phyloP scores from a whole-genome alignment of 92 coral and sea anemone genomes.

The Phymanthus crucifer region DNA sequence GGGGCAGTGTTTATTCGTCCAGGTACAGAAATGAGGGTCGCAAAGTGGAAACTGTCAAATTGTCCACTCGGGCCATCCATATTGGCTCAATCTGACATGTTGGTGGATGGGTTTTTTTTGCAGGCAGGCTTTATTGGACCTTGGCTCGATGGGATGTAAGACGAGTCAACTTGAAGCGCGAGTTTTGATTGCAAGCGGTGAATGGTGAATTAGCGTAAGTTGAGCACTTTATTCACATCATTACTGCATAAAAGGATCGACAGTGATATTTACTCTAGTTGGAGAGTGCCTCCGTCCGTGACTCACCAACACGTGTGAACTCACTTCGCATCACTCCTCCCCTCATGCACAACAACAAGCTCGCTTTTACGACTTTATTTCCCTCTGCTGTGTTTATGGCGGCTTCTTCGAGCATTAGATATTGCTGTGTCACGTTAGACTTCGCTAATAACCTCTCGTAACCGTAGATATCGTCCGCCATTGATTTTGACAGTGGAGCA shows the following conservation, averaged over 20 bases:
- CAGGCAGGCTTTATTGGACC: conserved; percentile 49
- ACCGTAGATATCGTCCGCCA: conserved; percentile 34
- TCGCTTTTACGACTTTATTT: conserved; percentile 32
- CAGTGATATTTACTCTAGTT: conserved; percentile 73
- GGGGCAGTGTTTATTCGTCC: conserved; percentile 71
- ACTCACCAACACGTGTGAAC: conserved; percentile 83
- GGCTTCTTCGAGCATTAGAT: neutral
- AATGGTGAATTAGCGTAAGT: conserved; percentile 99
- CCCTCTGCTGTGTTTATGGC: conserved; percentile 12
- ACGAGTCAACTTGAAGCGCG: conserved; percentile 97
- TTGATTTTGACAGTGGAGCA: conserved; percentile 34
- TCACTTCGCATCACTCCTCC: conserved; percentile 28
- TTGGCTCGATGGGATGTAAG: conserved; percentile 69
- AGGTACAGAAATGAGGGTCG: conserved; percentile 75
- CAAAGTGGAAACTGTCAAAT: conserved; percentile 57
- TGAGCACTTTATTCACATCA: conserved; percentile 97
- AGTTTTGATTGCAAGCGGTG: conserved; percentile 99
- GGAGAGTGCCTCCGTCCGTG: conserved; percentile 71
- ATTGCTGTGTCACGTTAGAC: conserved; percentile 26
- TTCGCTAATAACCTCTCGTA: conserved; percentile 16
- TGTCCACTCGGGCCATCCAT: conserved; percentile 14
- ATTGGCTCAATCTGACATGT: conserved; percentile 29
- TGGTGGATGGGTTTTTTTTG: conserved; percentile 62
- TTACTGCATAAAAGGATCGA: conserved; percentile 87
- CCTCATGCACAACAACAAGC: conserved; percentile 25